Base-by-base conservation (phyloP, 2,797 vertebrate genomes). In the Gastrophryne carolinensis region DNA sequence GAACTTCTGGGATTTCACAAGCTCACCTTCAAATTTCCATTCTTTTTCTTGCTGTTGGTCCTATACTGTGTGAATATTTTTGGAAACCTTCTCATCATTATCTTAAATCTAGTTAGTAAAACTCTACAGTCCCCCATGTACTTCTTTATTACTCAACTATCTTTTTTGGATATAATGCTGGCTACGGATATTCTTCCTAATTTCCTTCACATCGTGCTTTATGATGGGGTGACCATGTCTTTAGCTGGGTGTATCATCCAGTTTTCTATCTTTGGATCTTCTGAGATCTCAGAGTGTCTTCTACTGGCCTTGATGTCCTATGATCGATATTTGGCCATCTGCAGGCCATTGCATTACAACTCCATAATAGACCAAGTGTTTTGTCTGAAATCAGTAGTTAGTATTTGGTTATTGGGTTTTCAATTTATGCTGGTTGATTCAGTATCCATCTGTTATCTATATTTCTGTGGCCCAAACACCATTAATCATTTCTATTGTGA, bases 401-500 rank as follows among this genome's bases (percentile, higher is more conserved):
- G 17, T 3, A 24, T 57, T 32, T 57, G 54, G 54, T 4, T 57
- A 3, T 3, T 57, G 15, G 30, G 54, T 11, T 57, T 57, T 9
- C 4, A 8, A 9, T 17, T 57, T 9, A 57, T 34, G 54, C 11
- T 30, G 9, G 2, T 34, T 19, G 17, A 34, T 21, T 15, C 29
- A 2, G 19, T 32, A 32, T 57, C 54, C 4, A 30, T 57, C 1
- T 19, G 2, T 2, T 19, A 8, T 19, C 30, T 57, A 4, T 1
- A 34, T n/a, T 57, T 30, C 29, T 57, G 54, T 57, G 54, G 54
- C 4, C 29, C 27, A 19, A 57, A 57, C 30, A 19, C 32, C 17
- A 57, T 57, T 57, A n/a, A 57, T 10, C 54, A 57, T n/a, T 57
- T 32, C 29, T 57, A n/a, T n/a, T 57, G 54, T 30, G 54, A 57